phyloP scores from a whole-genome alignment of 1,140 invertebrate species.

The Harpegnathos saltator region DNA sequence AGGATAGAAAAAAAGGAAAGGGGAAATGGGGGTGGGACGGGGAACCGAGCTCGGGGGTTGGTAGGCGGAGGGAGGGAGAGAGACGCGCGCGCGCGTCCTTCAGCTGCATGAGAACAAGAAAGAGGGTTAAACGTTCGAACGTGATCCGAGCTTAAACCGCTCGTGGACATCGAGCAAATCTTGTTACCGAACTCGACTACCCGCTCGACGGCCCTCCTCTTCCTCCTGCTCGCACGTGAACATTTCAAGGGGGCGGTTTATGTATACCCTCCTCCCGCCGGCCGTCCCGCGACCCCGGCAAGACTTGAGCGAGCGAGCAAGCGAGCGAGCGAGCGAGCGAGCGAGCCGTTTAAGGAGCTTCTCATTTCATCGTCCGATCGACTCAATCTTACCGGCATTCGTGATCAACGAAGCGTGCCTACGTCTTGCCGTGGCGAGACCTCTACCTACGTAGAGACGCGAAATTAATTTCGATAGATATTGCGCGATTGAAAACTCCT shows the following conservation, averaged over 20 bases:
- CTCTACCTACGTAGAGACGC: slow-evolving; percentile 68
- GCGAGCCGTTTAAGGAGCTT: slow-evolving; percentile 75
- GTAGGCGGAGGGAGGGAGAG: neutral
- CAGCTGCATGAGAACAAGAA: slow-evolving; percentile 62
- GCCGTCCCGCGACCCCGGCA: too few species aligned
- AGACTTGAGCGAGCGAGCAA: too few species aligned
- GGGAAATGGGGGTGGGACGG: neutral
- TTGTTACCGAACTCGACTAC: slow-evolving; percentile 76
- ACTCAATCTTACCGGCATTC: slow-evolving; percentile 81
- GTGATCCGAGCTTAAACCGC: slow-evolving; percentile 82
- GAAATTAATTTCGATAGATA: slow-evolving; percentile 77
- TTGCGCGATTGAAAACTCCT: slow-evolving; percentile 71
- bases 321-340: too few species aligned
- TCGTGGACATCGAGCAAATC: slow-evolving; percentile 80
- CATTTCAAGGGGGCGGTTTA: slow-evolving; percentile 70
- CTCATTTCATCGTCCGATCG: slow-evolving; percentile 72
- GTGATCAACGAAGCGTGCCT: slow-evolving; percentile 76
- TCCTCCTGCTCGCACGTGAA: slow-evolving; percentile 25
- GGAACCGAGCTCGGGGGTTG: too few species aligned
- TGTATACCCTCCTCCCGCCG: slow-evolving; percentile 73
- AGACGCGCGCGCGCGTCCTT: slow-evolving; percentile 11
- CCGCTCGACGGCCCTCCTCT: slow-evolving; percentile 25
- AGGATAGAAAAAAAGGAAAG: slow-evolving; percentile 60
- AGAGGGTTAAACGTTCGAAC: slow-evolving; percentile 79
- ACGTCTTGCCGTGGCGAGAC: slow-evolving; percentile 62